Conservation (phyloP, 2,113 vertebrate genomes). For the Menura novaehollandiae region DNA sequence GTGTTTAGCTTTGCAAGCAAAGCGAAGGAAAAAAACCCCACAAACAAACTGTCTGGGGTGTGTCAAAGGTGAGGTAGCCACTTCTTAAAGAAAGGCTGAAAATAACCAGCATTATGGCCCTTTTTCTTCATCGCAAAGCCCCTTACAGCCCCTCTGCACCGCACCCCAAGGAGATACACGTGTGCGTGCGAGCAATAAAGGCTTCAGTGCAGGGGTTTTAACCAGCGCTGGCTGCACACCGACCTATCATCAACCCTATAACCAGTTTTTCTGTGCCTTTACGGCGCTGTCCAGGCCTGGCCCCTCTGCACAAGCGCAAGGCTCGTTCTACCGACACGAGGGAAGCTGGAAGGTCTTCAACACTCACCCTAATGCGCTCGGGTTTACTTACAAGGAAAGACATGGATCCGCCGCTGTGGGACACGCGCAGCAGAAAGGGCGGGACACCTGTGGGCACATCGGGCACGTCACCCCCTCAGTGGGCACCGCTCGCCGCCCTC, state of each 20-base stretch:
- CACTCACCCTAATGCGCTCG: constrained; percentile 81
- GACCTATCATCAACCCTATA: accelerated
- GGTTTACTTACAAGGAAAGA: constrained; percentile 85
- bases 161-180: accelerated
- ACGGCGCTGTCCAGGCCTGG: not conserved
- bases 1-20: not conserved
- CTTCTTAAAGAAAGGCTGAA: not conserved
- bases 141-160: accelerated
- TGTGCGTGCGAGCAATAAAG: accelerated
- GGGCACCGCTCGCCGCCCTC: not conserved
- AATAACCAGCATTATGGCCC: accelerated
- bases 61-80: accelerated
- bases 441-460: constrained; percentile 42
- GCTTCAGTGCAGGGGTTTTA: not conserved
- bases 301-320: not conserved
- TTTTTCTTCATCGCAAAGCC: not conserved
- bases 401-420: constrained; percentile 70
- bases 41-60: not conserved
- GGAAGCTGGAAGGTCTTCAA: constrained; percentile 53
- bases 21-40: accelerated
- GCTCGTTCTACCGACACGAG: not conserved
- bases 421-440: constrained; percentile 21
- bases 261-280: accelerated
- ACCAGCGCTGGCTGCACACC: not conserved
- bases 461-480: not conserved